Base-by-base conservation (phyloP, 37 sponge, comb jelly and placozoan genomes). In the Halisarca cf. caerulea region DNA sequence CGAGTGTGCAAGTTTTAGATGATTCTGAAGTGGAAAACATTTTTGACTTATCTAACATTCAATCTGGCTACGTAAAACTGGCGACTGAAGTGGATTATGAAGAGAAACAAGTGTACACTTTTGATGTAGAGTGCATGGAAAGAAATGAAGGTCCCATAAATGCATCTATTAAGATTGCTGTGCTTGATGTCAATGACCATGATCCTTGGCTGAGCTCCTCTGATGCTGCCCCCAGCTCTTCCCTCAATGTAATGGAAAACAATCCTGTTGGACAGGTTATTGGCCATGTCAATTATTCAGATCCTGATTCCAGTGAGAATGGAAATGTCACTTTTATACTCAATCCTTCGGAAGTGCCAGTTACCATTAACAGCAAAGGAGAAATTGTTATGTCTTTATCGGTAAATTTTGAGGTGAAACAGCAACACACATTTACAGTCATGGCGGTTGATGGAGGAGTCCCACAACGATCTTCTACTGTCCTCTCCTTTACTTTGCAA, bases 251-350 rank as follows among this genome's bases (percentile, higher is more conserved):
- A 18, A 68, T 34, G 17, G 69, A 68, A 27, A 68, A 68, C 35
- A 68, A 68, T 34, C 28, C 30, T 28, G 34, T 68, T 6, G 35
- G 35, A 17, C 33, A 28, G 1, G 4, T 1, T 4, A 68, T 68
- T 3, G 69, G 69, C 2, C 69, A 30, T 7, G 28, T 68, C 17
- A 34, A 68, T 28, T 68, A 32, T 30, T 68, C 69, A 32, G 69
- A 68, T 68, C 33, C 69, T 4, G 69, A 68, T 68, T 68, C 69
- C 17, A 34, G 69, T 24, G 34, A 30, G 33, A 68, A 68, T 30
- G 69, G 69, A 34, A 28, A 27, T 68, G 69, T 68, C 35, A 18
- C 32, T 4, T 7, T 68, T 34, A 3, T 27, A 30, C 35, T 68
- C 2, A 30, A 4, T 1, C 69, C 69, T 34, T 17, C 69, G 2